These are phyloP conservation scores for Rhabdophis nuchalis DNA, from an alignment of 2,797 vertebrate species.

Conservation along the genomic window DNA sequence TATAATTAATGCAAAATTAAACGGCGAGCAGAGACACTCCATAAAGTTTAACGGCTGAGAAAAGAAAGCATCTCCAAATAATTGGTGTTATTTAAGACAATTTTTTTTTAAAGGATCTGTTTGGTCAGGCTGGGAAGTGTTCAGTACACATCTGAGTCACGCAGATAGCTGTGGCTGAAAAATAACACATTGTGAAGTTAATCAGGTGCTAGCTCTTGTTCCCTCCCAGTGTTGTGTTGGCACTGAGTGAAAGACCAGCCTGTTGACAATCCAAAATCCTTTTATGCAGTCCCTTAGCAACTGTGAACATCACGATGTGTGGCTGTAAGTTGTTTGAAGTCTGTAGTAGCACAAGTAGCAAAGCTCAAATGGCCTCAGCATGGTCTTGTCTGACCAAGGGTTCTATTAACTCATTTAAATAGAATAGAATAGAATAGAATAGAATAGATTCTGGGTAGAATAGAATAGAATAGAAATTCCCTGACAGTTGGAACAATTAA, in stretches of 20 bases:
- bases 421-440: not conserved
- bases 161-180: not conserved
- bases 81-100: not conserved
- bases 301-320: not conserved
- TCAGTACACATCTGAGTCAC: conserved; percentile 4
- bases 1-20: not conserved
- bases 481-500: no score
- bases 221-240: not conserved
- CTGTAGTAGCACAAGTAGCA: not conserved
- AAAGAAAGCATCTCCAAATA: not conserved
- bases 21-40: not conserved
- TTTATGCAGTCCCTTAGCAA: not conserved
- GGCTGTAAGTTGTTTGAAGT: not conserved
- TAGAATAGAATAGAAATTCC: no score
- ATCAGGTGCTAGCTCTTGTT: not conserved
- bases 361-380: not conserved
- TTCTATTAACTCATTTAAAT: not conserved
- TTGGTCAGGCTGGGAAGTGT: not conserved
- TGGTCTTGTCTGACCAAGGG: not conserved
- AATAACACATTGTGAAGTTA: not conserved
- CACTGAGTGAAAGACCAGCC: not conserved
- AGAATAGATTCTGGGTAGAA: no score
- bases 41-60: not conserved
- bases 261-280: not conserved
- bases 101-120: not conserved